Evolutionary conservation across 2,113 vertebrate genomes (phyloP), one percentile per base, ranked within the genome.

Genomic region (Recurvirostra avosetta): DNA sequence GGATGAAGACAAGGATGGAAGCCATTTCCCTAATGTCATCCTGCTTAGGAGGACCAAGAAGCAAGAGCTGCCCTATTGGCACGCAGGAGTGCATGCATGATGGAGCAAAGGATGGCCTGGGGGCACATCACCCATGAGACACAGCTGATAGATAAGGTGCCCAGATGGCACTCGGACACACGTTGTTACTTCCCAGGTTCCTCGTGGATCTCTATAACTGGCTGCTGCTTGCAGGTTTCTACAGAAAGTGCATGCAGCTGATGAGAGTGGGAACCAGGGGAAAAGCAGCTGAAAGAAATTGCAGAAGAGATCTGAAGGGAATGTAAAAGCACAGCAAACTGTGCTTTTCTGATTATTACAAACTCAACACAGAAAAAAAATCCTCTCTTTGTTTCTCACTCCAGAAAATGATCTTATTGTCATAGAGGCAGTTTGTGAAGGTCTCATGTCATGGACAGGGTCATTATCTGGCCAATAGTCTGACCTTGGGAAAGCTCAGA

Each of bases 371-470:
- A 6, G 8, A 61, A 62, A 4, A 90, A 21, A 63, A 90, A 56
- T 72, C 6, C 4, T 50, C 34, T 65, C 9, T 68, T 75, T 63
- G 30, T 15, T 56, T 88, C 38, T 79, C 13, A 26, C 9, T 73
- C 12, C 23, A 77, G 45, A 20, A 61, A 23, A 14, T 45, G 32
- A 43, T 66, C 45, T 61, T 43, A 12, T 5, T 68, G 13, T 52
- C 27, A 36, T 1, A 49, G 29, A 78, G 3, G 17, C 3, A 17
- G 25, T n/a, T 47, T 78, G 20, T 79, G 83, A 58, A 90, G 76
- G 9, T n/a, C 11, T 38, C 8, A 4, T 29, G 5, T 36, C 59
- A 47, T 0, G 0, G 4, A 17, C 27, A 55, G 25, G 17, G 13
- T 27, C 36, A 68, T 40, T 56, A 38, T 74, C 27, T 65, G 50